A percentile compares a stretch with the other conserved stretches of the same genome.
Conservation (phyloP, 2,797 vertebrate species). For the Nyctibius grandis region DNA sequence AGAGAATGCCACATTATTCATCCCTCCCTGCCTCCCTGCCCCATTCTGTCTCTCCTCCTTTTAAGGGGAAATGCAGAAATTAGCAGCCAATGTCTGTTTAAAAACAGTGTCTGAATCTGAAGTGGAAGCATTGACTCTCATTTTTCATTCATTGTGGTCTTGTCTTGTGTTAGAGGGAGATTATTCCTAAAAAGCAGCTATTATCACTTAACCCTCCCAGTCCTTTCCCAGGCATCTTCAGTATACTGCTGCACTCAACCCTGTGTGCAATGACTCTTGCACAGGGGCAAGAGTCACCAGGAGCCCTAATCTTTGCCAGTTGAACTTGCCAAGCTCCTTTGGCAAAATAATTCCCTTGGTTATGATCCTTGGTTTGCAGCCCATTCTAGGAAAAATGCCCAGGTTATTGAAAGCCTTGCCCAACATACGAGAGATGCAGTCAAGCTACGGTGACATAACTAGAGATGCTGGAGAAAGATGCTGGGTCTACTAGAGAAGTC, state of each 20-base stretch:
- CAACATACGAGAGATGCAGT: not conserved
- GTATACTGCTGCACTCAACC: not conserved
- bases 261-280: not conserved
- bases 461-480: not conserved
- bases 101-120: not conserved
- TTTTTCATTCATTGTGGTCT: not conserved
- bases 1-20: slow-evolving; percentile 12
- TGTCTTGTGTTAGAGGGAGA: not conserved
- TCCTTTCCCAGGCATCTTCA: not conserved
- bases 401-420: not conserved
- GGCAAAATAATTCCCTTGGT: not conserved
- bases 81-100: not conserved
- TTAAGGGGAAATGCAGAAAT: not conserved
- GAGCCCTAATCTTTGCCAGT: not conserved
- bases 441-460: not conserved
- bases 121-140: not conserved
- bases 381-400: not conserved
- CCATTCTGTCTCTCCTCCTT: not conserved
- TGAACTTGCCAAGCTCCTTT: not conserved
- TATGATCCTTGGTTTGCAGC: not conserved
- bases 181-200: not conserved
- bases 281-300: not conserved
- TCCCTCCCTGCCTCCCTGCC: not conserved
- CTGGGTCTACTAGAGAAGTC: not conserved
- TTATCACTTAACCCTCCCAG: not conserved